Percentiles rank a stretch among this genome's conserved stretches.
Conservation (phyloP, 2,888 invertebrate species). For the Hololepta plana region DNA sequence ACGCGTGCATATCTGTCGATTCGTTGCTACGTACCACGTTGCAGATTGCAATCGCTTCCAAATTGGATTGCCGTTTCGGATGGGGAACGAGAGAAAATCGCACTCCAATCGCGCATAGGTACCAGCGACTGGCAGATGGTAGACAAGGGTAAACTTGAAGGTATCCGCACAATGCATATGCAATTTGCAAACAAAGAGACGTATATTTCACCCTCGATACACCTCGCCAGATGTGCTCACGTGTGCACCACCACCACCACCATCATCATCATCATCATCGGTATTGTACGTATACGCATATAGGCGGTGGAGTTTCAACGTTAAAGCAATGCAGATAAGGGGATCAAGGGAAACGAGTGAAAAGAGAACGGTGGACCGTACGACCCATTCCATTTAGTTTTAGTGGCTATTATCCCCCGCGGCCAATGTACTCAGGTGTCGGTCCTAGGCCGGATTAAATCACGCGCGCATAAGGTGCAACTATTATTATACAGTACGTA, state of each 20-base stretch:
- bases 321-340: too few species aligned
- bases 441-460: constrained; percentile 27
- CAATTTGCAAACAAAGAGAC: constrained; percentile 24
- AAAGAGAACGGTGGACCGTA: too few species aligned
- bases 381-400: constrained; percentile 27
- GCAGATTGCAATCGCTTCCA: constrained; percentile 28
- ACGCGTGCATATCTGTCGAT: constrained; percentile 16
- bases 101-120: constrained; percentile 12
- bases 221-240: constrained; percentile 28
- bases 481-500: too few species aligned
- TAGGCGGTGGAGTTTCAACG: too few species aligned
- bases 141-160: constrained; percentile 27
- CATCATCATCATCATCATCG: too few species aligned
- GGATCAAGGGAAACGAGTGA: too few species aligned
- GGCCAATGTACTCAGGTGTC: constrained; percentile 31
- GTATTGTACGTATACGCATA: too few species aligned
- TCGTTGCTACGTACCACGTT: constrained; percentile 17
- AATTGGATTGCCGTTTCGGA: constrained; percentile 28
- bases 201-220: not conserved
- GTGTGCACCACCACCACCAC: constrained; percentile 14
- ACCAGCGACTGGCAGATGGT: constrained; percentile 29
- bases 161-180: constrained; percentile 27
- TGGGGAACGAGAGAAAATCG: constrained; percentile 12
- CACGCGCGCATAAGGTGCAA: constrained; percentile 23
- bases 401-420: constrained; percentile 25